Evolutionary conservation across 1,140 invertebrate genomes (phyloP).

Genomic region (Branchinecta lynchi): DNA sequence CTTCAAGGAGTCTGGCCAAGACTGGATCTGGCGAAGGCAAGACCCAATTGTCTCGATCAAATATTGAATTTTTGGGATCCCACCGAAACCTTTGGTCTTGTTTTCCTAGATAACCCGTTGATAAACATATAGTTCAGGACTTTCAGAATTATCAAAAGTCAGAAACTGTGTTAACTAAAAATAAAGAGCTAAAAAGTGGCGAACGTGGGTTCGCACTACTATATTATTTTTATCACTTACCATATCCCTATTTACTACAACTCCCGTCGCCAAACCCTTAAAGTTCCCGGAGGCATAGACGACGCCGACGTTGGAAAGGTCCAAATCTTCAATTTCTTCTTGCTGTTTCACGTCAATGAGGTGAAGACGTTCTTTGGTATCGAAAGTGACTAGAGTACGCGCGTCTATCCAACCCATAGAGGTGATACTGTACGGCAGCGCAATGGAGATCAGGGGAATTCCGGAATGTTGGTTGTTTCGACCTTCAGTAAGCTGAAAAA

Average conservation of each 20-base stretch:
- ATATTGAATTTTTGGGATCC: too few relatives aligned
- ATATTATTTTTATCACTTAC: too few relatives aligned
- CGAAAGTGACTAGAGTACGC: conserved; percentile 64
- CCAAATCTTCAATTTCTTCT: conserved; percentile 62
- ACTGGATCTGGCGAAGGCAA: too few relatives aligned
- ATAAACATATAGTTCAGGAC: too few relatives aligned
- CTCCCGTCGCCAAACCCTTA: conserved; percentile 60
- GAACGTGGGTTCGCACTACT: too few relatives aligned
- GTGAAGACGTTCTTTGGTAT: conserved; percentile 68
- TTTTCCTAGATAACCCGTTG: too few relatives aligned
- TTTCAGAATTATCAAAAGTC: too few relatives aligned
- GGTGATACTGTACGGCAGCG: conserved; percentile 48
- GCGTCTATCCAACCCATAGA: conserved; percentile 74
- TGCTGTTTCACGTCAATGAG: conserved; percentile 74
- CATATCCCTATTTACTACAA: conserved; percentile 57
- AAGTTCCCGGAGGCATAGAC: conserved; percentile 86
- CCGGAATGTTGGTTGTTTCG: conserved; percentile 39
- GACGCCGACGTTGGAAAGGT: conserved; percentile 64
- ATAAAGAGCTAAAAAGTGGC: too few relatives aligned
- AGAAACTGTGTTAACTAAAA: too few relatives aligned
- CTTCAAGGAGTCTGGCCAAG: too few relatives aligned
- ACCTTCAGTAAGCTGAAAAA: conserved; percentile 23
- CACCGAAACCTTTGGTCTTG: too few relatives aligned
- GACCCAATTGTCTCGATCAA: too few relatives aligned
- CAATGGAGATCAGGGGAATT: conserved; percentile 48